phyloP scores from a whole-genome alignment of 2,113 vertebrate species.

The Lepus timidus region DNA sequence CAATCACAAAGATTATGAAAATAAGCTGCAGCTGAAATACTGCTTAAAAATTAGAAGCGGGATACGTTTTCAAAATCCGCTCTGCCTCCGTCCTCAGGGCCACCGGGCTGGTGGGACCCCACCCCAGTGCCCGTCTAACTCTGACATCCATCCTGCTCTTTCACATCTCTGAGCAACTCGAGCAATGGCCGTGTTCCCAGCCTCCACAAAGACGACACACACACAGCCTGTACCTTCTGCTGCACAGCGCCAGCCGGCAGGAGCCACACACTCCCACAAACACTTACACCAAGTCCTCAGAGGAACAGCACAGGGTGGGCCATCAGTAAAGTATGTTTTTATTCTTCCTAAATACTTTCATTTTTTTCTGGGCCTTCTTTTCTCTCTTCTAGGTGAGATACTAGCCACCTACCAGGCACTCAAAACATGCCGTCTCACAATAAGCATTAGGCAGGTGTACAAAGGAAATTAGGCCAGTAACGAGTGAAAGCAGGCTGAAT shows the following conservation, averaged over 20 bases:
- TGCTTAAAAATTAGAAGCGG: not conserved
- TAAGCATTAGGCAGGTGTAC: not conserved
- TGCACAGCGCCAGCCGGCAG: not conserved
- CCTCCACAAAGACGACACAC: not conserved
- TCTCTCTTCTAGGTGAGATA: not conserved
- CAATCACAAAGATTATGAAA: not conserved
- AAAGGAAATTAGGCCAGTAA: conserved; percentile 60
- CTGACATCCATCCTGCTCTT: not conserved
- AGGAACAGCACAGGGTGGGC: not conserved
- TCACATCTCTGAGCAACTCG: not conserved
- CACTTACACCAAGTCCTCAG: not conserved
- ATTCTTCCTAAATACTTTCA: not conserved
- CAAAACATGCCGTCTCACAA: not conserved
- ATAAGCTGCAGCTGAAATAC: not conserved
- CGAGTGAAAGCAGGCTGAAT: conserved; percentile 31
- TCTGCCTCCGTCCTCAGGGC: conserved; percentile 13
- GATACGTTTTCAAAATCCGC: not conserved
- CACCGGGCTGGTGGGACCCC: not conserved
- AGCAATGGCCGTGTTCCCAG: not conserved
- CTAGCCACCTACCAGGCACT: not conserved
- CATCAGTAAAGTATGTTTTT: not conserved
- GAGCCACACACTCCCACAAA: not conserved
- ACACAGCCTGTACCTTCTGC: too few species aligned
- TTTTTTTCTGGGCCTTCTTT: conserved; percentile 4
- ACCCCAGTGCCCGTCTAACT: not conserved